Base-by-base conservation (phyloP, 1,140 invertebrate genomes). In the Drosophila equinoxialis region DNA sequence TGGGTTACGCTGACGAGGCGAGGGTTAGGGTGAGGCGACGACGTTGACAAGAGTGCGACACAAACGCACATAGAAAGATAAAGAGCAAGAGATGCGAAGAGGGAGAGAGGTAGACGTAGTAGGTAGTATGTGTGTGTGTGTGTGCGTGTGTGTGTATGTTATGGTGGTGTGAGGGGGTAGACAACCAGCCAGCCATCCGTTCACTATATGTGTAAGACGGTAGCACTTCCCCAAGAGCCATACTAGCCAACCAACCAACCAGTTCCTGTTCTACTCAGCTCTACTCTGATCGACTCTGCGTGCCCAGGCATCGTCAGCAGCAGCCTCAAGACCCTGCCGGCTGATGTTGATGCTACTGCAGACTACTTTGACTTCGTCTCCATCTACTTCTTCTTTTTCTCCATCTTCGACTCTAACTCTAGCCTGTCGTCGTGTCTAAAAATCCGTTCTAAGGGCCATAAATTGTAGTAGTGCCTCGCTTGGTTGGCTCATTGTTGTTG, bases 381-480 rank as follows among this genome's bases (percentile, higher is more conserved):
- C 41, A 7, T 61, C 3, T 54, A 39, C 61, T 39, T 57, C 67
- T 17, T 33, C 41, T 6, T 61, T 55, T 39, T 51, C 48, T 66
- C 48, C 41, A 59, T 54, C 37, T 68, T 37, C 35, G 45, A 23
- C 45, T 51, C 45, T 20, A 51, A 23, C 81, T 74, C 57, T 59
- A 51, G 74, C 63, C 72, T 80, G 74, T 84, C 77, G 81, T 84
- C 81, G 77, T 84, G 84, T 74, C 83, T 71, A 69, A 83, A 61
- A 81, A 83, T 83, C 79, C 48, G 84, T 86, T 86, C 83, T 83
- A 80, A 87, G 84, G 84, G 80, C 73, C 83, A 87, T 87, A 87
- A 87, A 87, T 89, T 83, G 58, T 63, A 45, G 58, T 63, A 45
- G 26, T 73, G 69, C 33, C 76, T 48, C 45, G 66, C 11, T 59